Percentiles rank a stretch among this genome's conserved stretches.
Conservation (phyloP, 2,888 invertebrate species). For the Nasonovia ribisnigri region DNA sequence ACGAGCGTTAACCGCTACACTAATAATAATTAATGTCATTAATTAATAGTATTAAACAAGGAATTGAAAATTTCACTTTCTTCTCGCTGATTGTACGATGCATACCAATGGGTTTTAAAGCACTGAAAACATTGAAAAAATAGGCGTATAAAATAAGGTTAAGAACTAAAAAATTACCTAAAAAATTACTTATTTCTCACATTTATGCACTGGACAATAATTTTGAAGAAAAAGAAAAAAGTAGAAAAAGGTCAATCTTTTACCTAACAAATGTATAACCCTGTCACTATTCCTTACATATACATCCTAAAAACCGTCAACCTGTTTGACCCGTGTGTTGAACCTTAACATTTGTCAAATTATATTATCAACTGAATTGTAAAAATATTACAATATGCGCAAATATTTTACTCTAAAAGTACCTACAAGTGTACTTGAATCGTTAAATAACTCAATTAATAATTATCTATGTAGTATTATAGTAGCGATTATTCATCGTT, state of each 20-base stretch:
- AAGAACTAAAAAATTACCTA: not conserved
- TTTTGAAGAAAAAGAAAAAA: not conserved
- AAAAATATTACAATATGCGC: no score
- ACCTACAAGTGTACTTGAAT: no score
- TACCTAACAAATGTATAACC: not conserved
- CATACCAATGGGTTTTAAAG: not conserved
- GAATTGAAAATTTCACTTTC: not conserved
- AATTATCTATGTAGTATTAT: not conserved
- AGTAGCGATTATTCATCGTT: no score
- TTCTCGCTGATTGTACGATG: not conserved
- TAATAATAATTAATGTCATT: not conserved
- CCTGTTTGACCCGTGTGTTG: not conserved
- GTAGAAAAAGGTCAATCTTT: not conserved
- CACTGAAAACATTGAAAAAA: not conserved
- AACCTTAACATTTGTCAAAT: not conserved
- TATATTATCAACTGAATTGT: no score
- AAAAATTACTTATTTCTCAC: not conserved
- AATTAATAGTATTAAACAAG: not conserved
- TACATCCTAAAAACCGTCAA: not conserved
- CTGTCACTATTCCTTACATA: not conserved
- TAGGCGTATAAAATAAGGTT: not conserved
- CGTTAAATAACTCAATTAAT: no score
- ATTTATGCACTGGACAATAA: not conserved
- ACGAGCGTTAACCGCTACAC: not conserved
- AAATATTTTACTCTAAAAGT: no score